These are phyloP conservation scores for Xanthorhoe spadicearia DNA, from an alignment of 2,888 invertebrate genomes.

Conservation along the genomic window DNA sequence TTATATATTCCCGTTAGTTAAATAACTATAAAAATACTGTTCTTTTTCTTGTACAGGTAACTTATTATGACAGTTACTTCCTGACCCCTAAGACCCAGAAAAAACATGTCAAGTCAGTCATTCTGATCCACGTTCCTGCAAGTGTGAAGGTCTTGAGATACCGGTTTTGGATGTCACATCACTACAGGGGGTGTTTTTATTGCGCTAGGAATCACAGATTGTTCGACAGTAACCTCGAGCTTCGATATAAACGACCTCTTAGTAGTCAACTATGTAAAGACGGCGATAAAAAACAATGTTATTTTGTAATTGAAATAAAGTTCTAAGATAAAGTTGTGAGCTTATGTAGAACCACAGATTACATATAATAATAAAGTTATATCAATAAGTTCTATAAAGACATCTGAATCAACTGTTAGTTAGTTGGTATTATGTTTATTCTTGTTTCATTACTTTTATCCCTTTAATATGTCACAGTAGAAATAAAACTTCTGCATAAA, in stretches of 20 bases:
- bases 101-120: not conserved
- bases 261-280: conserved; percentile 45
- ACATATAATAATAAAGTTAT: no score
- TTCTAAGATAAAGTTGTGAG: conserved; percentile 34
- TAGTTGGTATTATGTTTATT: no score
- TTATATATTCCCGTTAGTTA: no score
- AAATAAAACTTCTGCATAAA: no score
- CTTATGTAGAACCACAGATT: conserved; percentile 1
- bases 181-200: conserved; percentile 70
- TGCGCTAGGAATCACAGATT: conserved; percentile 50
- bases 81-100: not conserved
- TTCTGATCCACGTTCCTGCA: conserved; percentile 11
- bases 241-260: conserved; percentile 48
- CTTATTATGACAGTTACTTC: not conserved
- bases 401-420: no score
- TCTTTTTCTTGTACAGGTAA: no score
- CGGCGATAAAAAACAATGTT: conserved; percentile 45
- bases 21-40: no score
- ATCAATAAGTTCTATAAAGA: no score
- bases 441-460: no score
- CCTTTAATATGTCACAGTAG: no score
- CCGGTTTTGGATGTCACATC: conserved; percentile 60
- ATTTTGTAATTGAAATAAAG: conserved; percentile 40
- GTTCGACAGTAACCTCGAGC: conserved; percentile 31
- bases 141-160: conserved; percentile 37